Evolutionary conservation across 2,888 invertebrate genomes (phyloP).

Genomic region (Autographa pulchrina): DNA sequence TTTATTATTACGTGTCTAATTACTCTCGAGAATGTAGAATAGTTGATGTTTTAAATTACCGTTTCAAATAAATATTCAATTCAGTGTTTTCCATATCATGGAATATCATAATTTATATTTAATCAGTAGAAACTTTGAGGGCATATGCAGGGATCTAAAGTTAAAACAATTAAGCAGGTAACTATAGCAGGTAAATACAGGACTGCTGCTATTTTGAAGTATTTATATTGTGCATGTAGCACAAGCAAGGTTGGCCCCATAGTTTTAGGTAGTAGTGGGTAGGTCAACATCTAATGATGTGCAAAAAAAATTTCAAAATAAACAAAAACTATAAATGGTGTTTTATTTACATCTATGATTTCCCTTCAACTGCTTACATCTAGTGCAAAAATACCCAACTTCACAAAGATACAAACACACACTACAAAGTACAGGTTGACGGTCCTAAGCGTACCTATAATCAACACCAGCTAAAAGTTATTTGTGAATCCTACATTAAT

Average conservation of each 20-base stretch:
- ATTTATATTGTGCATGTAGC: background rate
- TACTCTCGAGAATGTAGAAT: background rate
- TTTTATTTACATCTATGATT: background rate
- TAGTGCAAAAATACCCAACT: no score
- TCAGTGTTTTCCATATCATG: background rate
- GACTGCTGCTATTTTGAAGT: background rate
- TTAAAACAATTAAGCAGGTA: background rate
- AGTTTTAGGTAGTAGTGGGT: background rate
- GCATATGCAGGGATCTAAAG: background rate
- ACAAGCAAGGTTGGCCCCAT: background rate
- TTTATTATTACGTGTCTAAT: background rate
- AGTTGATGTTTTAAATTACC: background rate
- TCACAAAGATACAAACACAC: no score
- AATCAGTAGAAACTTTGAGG: background rate
- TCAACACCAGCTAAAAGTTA: no score
- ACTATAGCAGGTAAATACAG: background rate
- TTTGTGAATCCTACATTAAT: no score
- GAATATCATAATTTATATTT: background rate
- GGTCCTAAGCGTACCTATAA: no score
- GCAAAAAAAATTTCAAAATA: constrained; percentile 5
- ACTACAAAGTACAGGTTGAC: no score
- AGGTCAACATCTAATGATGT: constrained; percentile 5
- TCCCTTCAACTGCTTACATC: background rate
- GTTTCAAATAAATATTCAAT: background rate
- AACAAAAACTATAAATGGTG: background rate